Percentiles rank a stretch among this genome's conserved stretches.
Conservation (phyloP, 2,888 invertebrate species). For the Lasioglossum figueresi region DNA sequence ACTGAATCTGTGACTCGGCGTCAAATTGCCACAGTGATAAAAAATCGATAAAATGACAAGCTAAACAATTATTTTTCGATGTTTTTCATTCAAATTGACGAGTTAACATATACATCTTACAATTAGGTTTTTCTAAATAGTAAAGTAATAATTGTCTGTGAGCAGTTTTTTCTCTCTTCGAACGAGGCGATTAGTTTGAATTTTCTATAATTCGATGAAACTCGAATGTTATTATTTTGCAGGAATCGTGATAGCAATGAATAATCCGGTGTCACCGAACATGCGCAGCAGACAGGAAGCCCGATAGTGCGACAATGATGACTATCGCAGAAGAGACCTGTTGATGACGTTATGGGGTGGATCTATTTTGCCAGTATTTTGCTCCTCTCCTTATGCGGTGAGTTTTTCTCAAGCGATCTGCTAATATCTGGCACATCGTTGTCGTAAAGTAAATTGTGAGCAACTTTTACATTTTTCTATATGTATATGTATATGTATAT, state of each 20-base stretch:
- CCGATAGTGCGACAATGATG: constrained; percentile 64
- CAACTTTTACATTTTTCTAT: background rate
- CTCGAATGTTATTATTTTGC: background rate
- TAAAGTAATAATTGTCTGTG: no score
- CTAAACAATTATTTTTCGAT: no score
- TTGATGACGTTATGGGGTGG: constrained; percentile 85
- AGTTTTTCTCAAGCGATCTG: constrained; percentile 57
- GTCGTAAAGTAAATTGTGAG: background rate
- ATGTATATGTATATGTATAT: no score
- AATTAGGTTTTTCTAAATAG: no score
- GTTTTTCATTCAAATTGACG: no score
- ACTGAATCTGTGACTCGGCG: no score
- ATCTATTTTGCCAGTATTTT: constrained; percentile 83
- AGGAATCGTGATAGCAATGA: constrained; percentile 34
- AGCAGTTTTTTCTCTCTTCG: no score
- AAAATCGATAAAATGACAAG: no score
- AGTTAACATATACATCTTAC: no score
- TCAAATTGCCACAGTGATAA: no score
- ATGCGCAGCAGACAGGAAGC: constrained; percentile 24
- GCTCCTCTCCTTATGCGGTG: constrained; percentile 84
- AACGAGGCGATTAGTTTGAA: background rate
- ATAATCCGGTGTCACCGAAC: constrained; percentile 21
- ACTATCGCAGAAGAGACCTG: constrained; percentile 72
- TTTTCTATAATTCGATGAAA: background rate
- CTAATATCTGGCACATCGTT: background rate